These are phyloP conservation scores for Melanogrammus aeglefinus DNA, from an alignment of 2,797 vertebrate genomes.

Conservation along the genomic window DNA sequence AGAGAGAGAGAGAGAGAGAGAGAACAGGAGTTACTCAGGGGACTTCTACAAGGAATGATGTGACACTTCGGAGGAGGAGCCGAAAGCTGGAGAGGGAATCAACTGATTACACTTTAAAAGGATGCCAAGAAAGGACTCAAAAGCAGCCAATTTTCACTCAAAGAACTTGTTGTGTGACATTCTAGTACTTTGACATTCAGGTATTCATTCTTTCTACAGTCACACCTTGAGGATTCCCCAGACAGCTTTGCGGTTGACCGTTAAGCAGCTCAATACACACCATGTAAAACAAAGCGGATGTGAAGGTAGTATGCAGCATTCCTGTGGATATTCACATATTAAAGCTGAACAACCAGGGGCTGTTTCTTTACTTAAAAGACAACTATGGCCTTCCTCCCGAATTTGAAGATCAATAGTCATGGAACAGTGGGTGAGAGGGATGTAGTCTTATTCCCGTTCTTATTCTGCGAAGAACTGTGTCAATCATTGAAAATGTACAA, in stretches of 20 bases:
- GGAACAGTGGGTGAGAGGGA: background rate
- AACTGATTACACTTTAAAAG: background rate
- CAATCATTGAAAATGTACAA: slow-evolving; percentile 3
- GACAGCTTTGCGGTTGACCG: background rate
- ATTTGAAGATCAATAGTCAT: background rate
- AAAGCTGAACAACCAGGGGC: background rate
- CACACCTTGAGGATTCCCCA: background rate
- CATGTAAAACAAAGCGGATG: background rate
- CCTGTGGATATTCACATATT: background rate
- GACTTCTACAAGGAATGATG: background rate
- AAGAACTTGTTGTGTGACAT: background rate
- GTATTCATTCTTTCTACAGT: background rate
- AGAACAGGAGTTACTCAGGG: background rate
- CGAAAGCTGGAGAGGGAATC: background rate
- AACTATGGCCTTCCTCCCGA: background rate
- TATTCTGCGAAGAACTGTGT: background rate
- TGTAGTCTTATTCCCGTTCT: background rate
- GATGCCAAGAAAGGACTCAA: background rate
- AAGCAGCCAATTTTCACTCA: background rate
- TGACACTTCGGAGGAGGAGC: background rate
- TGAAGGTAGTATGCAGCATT: background rate
- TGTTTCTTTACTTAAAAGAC: background rate
- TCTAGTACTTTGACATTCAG: background rate
- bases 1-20: background rate
- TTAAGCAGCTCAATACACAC: background rate